phyloP scores from a whole-genome alignment of 2,888 invertebrate genomes.

The Torymus aiolomorphi region DNA sequence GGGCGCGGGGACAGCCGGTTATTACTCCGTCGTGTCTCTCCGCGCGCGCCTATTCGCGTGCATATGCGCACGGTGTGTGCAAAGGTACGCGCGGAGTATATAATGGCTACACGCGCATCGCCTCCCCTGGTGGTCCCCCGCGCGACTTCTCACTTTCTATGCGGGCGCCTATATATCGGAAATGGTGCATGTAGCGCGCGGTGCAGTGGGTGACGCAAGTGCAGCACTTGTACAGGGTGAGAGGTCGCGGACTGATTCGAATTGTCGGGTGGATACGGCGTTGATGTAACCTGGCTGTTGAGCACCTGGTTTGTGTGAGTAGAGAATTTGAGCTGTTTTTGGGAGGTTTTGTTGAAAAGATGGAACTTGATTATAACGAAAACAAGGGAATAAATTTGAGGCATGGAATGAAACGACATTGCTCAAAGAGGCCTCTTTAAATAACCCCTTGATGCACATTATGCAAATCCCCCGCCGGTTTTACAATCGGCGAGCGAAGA shows the following conservation, averaged over 20 bases:
- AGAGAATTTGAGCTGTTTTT: no score
- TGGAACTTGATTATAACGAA: no score
- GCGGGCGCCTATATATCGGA: conserved; percentile 6
- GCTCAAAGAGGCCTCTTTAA: no score
- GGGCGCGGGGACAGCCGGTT: conserved; percentile 22
- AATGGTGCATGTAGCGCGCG: not conserved
- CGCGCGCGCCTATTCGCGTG: not conserved
- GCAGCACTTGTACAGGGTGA: conserved; percentile 24
- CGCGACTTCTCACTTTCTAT: conserved; percentile 36
- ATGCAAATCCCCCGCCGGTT: no score
- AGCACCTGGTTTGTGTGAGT: no score
- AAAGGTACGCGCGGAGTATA: conserved; percentile 27
- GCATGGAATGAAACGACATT: no score
- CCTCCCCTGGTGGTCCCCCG: conserved; percentile 29
- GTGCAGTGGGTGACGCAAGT: conserved; percentile 37
- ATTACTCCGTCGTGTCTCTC: conserved; percentile 28
- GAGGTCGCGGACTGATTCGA: conserved; percentile 38
- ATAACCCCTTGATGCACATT: no score
- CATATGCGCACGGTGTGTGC: no score
- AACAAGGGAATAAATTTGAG: no score
- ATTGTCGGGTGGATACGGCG: not conserved
- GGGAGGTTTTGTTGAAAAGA: no score
- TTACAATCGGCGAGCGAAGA: no score
- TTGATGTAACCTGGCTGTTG: conserved; percentile 25
- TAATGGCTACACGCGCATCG: not conserved